Conservation (phyloP, 2,797 vertebrate species). For the Pangasius krempfi region DNA sequence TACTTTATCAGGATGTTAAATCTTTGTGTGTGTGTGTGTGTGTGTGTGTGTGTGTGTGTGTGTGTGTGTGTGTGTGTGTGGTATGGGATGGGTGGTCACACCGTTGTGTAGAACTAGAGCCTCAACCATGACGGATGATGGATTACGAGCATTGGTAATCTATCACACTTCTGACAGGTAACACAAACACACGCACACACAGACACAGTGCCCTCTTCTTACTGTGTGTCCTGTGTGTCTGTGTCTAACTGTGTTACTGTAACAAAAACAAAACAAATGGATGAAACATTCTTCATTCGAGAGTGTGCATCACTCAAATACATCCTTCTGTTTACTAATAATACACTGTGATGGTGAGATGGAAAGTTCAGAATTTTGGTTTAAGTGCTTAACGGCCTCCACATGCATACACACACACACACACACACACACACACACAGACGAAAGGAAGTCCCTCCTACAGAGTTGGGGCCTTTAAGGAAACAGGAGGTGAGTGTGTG, state of each 20-base stretch:
- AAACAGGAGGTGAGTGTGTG: slow-evolving; percentile 70
- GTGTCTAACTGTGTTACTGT: background rate
- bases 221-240: background rate
- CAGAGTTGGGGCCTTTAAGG: slow-evolving; percentile 70
- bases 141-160: slow-evolving; percentile 34
- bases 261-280: background rate
- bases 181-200: slow-evolving; percentile 22
- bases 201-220: background rate
- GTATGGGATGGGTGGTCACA: background rate
- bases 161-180: slow-evolving; percentile 37
- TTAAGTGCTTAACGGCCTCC: slow-evolving; percentile 1
- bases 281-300: background rate
- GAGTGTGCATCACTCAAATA: background rate
- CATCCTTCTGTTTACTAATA: slow-evolving; percentile 5
- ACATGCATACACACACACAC: slow-evolving; percentile 6
- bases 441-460: slow-evolving; percentile 78
- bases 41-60: slow-evolving; percentile 11
- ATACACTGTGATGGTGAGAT: background rate
- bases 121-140: slow-evolving; percentile 35
- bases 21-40: background rate
- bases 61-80: slow-evolving; percentile 5
- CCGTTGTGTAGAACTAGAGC: slow-evolving; percentile 17
- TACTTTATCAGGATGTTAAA: slow-evolving; percentile 21
- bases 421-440: slow-evolving; percentile 29
- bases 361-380: slow-evolving; percentile 19